Evolutionary conservation across 2,113 vertebrate species (phyloP), one percentile per base, ranked within the genome.

Genomic region (Diadophis punctatus): DNA sequence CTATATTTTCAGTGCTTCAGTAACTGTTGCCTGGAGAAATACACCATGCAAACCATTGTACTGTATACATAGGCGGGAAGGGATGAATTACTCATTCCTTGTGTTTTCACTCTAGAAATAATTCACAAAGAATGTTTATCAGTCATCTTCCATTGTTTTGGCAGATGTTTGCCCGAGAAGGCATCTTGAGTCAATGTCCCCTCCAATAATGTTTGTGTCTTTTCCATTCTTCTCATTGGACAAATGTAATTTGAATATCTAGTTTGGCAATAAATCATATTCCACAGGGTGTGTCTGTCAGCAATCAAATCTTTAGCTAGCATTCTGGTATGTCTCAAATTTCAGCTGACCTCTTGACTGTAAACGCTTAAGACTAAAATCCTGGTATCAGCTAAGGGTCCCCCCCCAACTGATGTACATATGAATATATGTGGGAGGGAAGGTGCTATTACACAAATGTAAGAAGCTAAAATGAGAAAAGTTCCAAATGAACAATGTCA

Each of bases 1-100:
- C 63, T 48, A 25, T 48, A 74, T 93, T 96, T 95, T 91, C 90
- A 96, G 80, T 91, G 85, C 25, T 63, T 74, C 53, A 87, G 12
- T 60, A 94, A 89, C 87, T 86, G 46, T 52, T 92, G 43, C 90
- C 48, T 85, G 34, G 49, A 87, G 84, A 92, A 56, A 10, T 49
- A 60, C 1, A 51, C 1, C 48, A 0, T 1, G 39, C n/a, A 90
- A 60, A 23, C 55, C 43, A 51, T 27, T 46, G 52, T 25, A 34
- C 49, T n/a, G 25, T 8, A 86, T 56, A 43, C 3, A 89, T 52
- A 46, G 1, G 22, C 8, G 51, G 2, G 2, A 34, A 11, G 11
- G 9, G 10, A 25, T 27, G 9, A 14, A 85, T 91, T 56, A 46
- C 14, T 46, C 25, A 22, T 58, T 91, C 53, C 25, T 85, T n/a